Evolutionary conservation across 2,797 vertebrate genomes (phyloP), one percentile per base, ranked within the genome.

Genomic region (Danio tinwini): DNA sequence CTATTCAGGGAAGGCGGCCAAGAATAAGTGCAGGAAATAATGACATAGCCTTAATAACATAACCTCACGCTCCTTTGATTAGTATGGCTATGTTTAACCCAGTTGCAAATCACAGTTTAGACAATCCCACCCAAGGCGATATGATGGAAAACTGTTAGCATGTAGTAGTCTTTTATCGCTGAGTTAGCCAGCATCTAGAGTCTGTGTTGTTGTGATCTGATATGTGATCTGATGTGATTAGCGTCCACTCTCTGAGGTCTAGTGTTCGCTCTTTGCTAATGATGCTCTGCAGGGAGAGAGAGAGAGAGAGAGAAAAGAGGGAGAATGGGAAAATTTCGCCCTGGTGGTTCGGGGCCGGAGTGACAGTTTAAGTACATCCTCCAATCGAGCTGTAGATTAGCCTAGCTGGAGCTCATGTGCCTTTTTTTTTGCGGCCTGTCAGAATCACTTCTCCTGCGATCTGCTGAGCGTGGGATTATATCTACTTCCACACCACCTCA

Each of bases 281-380:
- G 69, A 80, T 65, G 16, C 40, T 56, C 70, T 42, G 2, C 6
- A 0, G 61, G 50, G 69, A 58, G 29, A 29, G 29, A 1, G 29
- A 29, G 29, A 29, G 29, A 1, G 3, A 80, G 29, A 29, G 29
- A 29, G 29, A 80, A 73, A 80, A 73, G 29, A 73, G 50, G 61
- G 49, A 80, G 69, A 80, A 80, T 65, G 40, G 68, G n/a, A 80
- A 69, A 73, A 80, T 73, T 80, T 80, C 78, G 29, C 29, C 69
- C 61, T 44, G 42, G 69, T 80, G 78, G 49, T 12, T 65, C 72
- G 19, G 29, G 40, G 50, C 61, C 78, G 73, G 69, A 72, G 50
- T 72, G 77, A 80, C 77, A 80, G 77, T 72, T 80, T 73, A 67
- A 81, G 62, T 68, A 70, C 70, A 75, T 68, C 78, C 69, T 65